phyloP scores from a whole-genome alignment of 2,888 invertebrate genomes.

The Adineta ricciae region DNA sequence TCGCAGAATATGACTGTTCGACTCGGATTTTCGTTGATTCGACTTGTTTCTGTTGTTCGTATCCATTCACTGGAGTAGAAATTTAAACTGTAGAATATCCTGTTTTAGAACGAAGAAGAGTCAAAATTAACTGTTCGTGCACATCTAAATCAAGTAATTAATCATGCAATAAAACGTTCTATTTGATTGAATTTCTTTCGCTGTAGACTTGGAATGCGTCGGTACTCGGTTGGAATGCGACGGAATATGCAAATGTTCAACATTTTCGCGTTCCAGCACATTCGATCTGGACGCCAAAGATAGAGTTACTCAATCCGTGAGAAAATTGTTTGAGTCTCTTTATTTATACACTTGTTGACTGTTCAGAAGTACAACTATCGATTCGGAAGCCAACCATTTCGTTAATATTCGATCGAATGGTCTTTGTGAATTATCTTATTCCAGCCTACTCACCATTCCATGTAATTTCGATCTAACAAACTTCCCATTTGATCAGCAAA shows the following conservation, averaged over 20 bases:
- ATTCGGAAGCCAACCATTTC: background rate
- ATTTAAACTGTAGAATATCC: fast-evolving
- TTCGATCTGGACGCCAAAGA: background rate
- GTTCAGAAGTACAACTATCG: background rate
- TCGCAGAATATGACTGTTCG: background rate
- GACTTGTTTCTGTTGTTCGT: background rate
- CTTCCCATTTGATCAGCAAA: slow-evolving; percentile 19
- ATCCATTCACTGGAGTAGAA: background rate
- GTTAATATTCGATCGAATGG: background rate
- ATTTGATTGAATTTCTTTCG: background rate
- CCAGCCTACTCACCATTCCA: background rate
- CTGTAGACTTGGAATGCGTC: background rate
- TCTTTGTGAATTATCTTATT: background rate
- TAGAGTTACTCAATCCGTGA: background rate
- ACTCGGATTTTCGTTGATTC: background rate
- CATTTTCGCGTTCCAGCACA: background rate
- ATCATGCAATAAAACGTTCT: background rate
- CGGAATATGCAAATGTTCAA: background rate
- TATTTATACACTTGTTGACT: background rate
- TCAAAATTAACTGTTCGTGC: background rate
- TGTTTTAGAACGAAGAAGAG: background rate
- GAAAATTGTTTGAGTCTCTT: background rate
- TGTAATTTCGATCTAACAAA: background rate
- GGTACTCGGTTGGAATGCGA: background rate
- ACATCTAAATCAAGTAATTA: background rate